Conservation (phyloP, 2,888 invertebrate species). For the Amphipoea oculea region DNA sequence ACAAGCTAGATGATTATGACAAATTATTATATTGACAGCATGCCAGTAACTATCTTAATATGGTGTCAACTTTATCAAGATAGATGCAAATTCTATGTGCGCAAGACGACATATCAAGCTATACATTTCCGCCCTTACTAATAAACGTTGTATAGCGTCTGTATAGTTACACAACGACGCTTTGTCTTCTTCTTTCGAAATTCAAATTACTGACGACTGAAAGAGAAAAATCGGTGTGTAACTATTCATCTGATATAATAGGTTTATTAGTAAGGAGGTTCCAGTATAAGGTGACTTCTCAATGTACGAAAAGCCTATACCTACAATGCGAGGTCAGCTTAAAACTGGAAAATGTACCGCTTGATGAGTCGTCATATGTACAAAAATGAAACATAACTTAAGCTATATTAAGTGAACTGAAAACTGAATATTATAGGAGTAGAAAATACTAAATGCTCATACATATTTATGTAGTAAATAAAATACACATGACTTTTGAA, state of each 20-base stretch:
- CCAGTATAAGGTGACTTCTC: background rate
- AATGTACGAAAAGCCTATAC: background rate
- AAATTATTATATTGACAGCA: background rate
- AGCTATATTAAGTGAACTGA: background rate
- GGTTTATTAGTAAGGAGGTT: no score
- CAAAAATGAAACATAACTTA: background rate
- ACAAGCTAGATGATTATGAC: background rate
- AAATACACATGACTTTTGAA: slow-evolving; percentile 33
- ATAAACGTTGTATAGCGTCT: no score
- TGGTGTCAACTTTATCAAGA: background rate
- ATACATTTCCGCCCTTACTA: background rate
- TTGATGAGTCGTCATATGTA: background rate
- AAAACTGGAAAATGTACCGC: background rate
- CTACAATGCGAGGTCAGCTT: background rate
- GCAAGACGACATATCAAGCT: background rate
- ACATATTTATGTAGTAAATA: slow-evolving; percentile 42
- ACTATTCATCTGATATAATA: no score
- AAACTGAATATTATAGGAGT: background rate
- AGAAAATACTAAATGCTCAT: slow-evolving; percentile 27
- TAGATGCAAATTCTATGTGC: background rate
- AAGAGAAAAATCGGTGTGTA: no score
- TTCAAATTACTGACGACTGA: no score
- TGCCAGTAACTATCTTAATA: background rate
- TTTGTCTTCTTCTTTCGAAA: no score
- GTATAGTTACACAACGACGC: no score